Evolutionary conservation across 2,797 vertebrate genomes (phyloP).

Genomic region (Cyprinodon diabolis): DNA sequence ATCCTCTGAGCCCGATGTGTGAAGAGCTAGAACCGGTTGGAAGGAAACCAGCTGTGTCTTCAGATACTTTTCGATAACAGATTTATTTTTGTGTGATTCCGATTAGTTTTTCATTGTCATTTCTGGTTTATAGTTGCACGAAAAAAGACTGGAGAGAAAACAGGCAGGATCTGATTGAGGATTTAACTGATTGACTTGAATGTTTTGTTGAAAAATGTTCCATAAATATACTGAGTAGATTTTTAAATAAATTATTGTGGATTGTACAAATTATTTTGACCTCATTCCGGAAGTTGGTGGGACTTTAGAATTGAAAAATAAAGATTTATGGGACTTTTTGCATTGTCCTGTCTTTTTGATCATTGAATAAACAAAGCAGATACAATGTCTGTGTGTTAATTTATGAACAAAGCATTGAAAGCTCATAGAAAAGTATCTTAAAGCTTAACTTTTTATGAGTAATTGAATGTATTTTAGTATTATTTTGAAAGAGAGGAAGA

Average conservation of each 20-base stretch:
- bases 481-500: not conserved
- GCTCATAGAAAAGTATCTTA: conserved; percentile 5
- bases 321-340: conserved; percentile 75
- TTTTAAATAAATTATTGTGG: conserved; percentile 75
- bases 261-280: conserved; percentile 72
- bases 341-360: conserved; percentile 19
- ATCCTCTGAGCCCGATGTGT: conserved; percentile 15
- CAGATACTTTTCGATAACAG: conserved; percentile 1
- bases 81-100: conserved; percentile 4
- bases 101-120: conserved; percentile 3
- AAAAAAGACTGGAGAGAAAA: conserved; percentile 11
- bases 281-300: conserved; percentile 65
- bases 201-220: conserved; percentile 51
- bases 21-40: conserved; percentile 3
- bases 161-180: conserved; percentile 12
- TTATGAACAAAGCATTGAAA: conserved; percentile 32
- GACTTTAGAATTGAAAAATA: conserved; percentile 61
- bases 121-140: conserved; percentile 12
- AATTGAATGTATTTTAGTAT: not conserved
- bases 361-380: not conserved
- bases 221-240: conserved; percentile 53
- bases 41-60: conserved; percentile 18
- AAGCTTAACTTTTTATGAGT: not conserved
- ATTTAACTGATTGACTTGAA: conserved; percentile 58
- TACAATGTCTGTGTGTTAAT: conserved; percentile 11